These are phyloP conservation scores for Muscicapa striata DNA, from an alignment of 2,797 vertebrate species.

Conservation along the genomic window DNA sequence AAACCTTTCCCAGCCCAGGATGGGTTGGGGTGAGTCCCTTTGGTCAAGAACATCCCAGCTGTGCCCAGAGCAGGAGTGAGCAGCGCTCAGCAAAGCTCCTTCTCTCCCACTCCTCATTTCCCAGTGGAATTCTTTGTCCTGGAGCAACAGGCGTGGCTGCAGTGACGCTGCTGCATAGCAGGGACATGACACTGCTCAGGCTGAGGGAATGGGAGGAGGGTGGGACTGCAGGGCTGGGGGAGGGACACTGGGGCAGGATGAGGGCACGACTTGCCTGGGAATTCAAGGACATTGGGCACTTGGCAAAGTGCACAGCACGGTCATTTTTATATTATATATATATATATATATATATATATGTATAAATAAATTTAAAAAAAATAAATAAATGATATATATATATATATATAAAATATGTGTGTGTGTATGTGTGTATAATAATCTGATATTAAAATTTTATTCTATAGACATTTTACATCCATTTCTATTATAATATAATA, in stretches of 20 bases:
- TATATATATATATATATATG: no score
- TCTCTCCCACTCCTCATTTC: not conserved
- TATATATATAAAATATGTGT: no score
- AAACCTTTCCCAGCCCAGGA: not conserved
- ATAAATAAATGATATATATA: no score
- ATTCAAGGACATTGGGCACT: not conserved
- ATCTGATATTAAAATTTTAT: no score
- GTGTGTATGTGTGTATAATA: no score
- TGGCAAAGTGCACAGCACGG: not conserved
- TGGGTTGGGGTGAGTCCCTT: rapidly evolving
- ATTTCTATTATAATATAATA: no score
- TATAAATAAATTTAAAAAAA: no score
- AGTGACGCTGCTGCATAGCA: not conserved
- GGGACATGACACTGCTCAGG: not conserved
- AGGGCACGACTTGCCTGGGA: not conserved
- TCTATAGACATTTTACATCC: no score
- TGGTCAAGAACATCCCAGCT: rapidly evolving
- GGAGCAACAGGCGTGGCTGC: not conserved
- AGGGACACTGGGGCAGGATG: not conserved
- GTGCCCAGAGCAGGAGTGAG: not conserved
- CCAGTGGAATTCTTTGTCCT: not conserved
- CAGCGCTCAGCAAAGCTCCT: not conserved
- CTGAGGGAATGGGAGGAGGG: not conserved
- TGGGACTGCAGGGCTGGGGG: not conserved
- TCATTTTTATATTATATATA: not conserved